Evolutionary conservation across 2,113 vertebrate genomes (phyloP).

Genomic region (Aepyceros melampus): DNA sequence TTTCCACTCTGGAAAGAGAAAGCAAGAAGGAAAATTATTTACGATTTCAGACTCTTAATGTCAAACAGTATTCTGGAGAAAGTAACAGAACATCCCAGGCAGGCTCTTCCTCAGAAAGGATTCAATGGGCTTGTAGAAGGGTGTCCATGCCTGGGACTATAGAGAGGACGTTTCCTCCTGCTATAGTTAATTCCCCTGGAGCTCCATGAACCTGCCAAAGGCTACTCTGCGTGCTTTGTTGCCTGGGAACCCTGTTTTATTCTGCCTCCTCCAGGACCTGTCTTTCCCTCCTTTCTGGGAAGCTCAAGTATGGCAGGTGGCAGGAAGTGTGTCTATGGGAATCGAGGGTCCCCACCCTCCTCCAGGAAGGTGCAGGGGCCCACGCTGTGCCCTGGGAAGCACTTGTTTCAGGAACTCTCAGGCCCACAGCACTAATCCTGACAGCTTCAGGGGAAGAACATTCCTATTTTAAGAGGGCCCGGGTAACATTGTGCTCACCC

Average conservation of each 20-base stretch:
- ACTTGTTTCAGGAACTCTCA: slow-evolving; percentile 32
- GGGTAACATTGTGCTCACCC: background rate
- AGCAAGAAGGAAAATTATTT: background rate
- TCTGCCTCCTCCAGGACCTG: background rate
- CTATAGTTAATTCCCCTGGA: background rate
- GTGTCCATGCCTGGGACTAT: background rate
- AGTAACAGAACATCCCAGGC: background rate
- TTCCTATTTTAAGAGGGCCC: slow-evolving; percentile 48
- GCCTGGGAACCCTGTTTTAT: slow-evolving; percentile 7
- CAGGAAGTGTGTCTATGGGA: slow-evolving; percentile 45
- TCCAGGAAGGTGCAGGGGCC: slow-evolving; percentile 6
- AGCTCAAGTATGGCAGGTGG: slow-evolving; percentile 26
- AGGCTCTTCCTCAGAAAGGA: background rate
- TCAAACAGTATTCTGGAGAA: slow-evolving; percentile 13
- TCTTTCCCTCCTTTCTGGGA: background rate
- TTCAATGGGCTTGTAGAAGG: background rate
- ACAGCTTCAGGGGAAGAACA: background rate
- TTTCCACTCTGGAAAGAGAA: background rate
- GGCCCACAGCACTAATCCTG: slow-evolving; percentile 18
- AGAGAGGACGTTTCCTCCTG: background rate
- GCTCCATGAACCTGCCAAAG: background rate
- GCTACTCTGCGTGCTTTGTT: background rate
- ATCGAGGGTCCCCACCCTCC: background rate
- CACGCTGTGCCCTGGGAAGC: background rate
- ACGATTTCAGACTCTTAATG: background rate